Evolutionary conservation across 2,888 invertebrate species (phyloP).

Genomic region (Patella pellucida): DNA sequence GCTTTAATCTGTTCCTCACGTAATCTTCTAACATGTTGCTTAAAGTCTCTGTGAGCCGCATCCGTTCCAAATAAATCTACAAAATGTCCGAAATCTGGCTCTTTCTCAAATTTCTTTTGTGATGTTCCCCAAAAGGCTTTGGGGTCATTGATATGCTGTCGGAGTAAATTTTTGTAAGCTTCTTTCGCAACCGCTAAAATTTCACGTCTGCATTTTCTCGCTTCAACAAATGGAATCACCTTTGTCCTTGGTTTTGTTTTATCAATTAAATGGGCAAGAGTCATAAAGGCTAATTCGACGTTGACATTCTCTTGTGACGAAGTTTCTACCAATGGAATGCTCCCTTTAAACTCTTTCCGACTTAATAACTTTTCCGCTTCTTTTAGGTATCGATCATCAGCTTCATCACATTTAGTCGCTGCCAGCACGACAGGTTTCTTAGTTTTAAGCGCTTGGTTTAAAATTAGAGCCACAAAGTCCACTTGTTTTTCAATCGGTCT

Average conservation of each 20-base stretch:
- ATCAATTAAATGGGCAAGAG: conserved; percentile 92
- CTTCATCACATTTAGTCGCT: conserved; percentile 95
- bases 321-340: conserved; percentile 90
- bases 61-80: conserved; percentile 90
- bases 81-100: conserved; percentile 88
- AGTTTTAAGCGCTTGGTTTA: conserved; percentile 88
- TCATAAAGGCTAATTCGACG: conserved; percentile 88
- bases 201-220: conserved; percentile 87
- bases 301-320: conserved; percentile 97
- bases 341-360: conserved; percentile 88
- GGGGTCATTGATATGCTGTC: conserved; percentile 84
- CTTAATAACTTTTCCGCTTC: conserved; percentile 91
- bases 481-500: conserved; percentile 86
- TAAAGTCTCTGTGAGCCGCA: conserved; percentile 83
- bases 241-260: conserved; percentile 80
- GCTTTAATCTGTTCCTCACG: conserved; percentile 85
- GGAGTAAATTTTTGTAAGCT: conserved; percentile 88
- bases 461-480: conserved; percentile 81
- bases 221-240: conserved; percentile 82
- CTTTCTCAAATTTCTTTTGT: conserved; percentile 87
- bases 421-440: conserved; percentile 96
- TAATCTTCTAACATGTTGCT: conserved; percentile 83
- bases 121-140: conserved; percentile 77
- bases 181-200: conserved; percentile 90
- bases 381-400: conserved; percentile 78